Evolutionary conservation across 2,797 vertebrate genomes (phyloP), one percentile per base, ranked within the genome.

Genomic region (Chloroceryle amazona): DNA sequence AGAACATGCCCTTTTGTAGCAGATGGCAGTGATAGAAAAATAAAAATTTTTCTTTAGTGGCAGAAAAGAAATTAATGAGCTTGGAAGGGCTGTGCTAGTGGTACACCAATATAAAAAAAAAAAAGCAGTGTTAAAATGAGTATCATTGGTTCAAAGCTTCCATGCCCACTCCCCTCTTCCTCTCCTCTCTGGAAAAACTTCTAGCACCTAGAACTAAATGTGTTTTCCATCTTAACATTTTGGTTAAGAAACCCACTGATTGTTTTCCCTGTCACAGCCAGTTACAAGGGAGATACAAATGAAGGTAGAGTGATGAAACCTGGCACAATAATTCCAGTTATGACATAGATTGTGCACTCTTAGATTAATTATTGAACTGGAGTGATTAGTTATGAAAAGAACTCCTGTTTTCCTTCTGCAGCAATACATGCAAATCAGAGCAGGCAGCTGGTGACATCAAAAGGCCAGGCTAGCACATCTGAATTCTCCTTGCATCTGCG

Each of bases 361-460:
- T 6, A 58, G 65, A 83, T 96, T 94, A 95, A 95, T 96, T 96
- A 86, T 35, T 71, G 47, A 91, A 89, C 93, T 95, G 75, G 49
- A 79, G 68, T 78, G 85, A 95, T 81, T 93, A 86, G 73, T 68
- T 86, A 70, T 81, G 72, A 92, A 89, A 33, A 86, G 62, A 88
- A 75, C 72, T 94, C 81, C 95, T 97, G 95, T 78, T 94, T 83
- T 94, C 49, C 68, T 84, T 96, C 94, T 63, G 73, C 73, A 88
- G 75, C 74, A 79, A 60, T 66, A 78, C 42, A 55, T 84, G 91
- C 85, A 91, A 94, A 96, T 91, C 12, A 0, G 49, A 94, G 66
- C 28, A 91, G 94, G 94, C 93, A 96, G 87, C 73, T 94, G 87
- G 58, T 81, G 80, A 96, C 91, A 95, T 90, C 94, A 95, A 88